Conservation (phyloP, 2,888 invertebrate species). For the Dermolepida albohirtum region DNA sequence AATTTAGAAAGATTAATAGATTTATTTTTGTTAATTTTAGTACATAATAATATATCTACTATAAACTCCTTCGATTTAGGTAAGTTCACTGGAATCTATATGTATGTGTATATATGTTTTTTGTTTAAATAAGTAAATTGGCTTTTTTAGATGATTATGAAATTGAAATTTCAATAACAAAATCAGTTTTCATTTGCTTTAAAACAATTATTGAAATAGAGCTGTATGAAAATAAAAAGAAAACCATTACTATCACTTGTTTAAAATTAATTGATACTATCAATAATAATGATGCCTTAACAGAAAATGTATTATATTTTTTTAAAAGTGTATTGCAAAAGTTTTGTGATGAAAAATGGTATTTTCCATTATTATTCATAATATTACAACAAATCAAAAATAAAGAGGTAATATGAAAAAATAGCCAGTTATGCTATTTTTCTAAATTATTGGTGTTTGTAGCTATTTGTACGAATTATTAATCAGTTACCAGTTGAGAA, state of each 20-base stretch:
- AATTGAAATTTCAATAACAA: neutral
- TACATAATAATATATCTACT: neutral
- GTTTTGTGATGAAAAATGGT: constrained; percentile 16
- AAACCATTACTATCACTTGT: neutral
- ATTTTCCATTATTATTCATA: constrained; percentile 1
- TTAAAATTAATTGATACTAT: constrained; percentile 10
- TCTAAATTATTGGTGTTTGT: neutral
- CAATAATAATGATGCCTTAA: neutral
- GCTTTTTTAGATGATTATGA: constrained; percentile 1
- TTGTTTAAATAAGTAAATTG: neutral
- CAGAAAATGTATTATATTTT: neutral
- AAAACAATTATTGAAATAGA: constrained; percentile 9
- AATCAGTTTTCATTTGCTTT: constrained; percentile 9
- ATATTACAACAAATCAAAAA: constrained; percentile 5
- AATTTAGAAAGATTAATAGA: neutral
- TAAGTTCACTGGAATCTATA: neutral
- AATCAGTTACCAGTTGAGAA: constrained; percentile 3
- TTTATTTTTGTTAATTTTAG: neutral
- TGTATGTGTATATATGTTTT: neutral
- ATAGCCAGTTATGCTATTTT: neutral
- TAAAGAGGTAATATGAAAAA: constrained; percentile 12
- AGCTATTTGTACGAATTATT: constrained; percentile 9
- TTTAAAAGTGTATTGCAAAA: constrained; percentile 15
- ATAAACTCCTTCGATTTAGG: neutral
- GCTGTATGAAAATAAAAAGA: neutral